Evolutionary conservation across 2,113 vertebrate genomes (phyloP), one percentile per base, ranked within the genome.

Genomic region (Lates calcarifer): DNA sequence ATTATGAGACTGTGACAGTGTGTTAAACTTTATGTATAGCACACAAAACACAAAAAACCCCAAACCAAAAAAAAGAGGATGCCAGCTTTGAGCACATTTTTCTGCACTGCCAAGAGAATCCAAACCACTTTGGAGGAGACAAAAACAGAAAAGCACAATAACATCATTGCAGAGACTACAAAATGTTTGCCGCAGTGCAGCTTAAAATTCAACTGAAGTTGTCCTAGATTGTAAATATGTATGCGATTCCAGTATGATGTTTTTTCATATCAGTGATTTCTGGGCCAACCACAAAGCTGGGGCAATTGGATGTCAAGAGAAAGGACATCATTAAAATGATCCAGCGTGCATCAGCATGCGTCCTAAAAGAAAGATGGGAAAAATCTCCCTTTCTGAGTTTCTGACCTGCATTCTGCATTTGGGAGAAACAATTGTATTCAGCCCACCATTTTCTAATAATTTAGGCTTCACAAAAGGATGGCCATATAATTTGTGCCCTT

Each of bases 401-500:
- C 28, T 84, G 77, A 84, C 81, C 79, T 73, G 72, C 68, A 81
- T 70, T 82, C 73, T 74, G 66, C 69, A 53, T 81, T 73, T 58
- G 66, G 65, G 75, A 74, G 81, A 80, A 82, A 64, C 55, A 6
- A 10, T 58, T 69, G 57, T 6, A 35, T 37, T 74, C 39, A 2
- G 24, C 10, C 6, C 18, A 18, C 15, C 1, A 2, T 61, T 75
- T 51, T 37, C 15, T 64, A 35, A 57, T 17, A 26, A 49, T 43
- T 62, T 55, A 20, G 39, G 6, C 56, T 41, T 51, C 22, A 51
- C 20, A 55, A 74, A 15, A 22, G 11, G 11, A 35, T 62, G 43
- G 49, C 13, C 14, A 53, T 11, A 37, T 22, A 41, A 55, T 61
- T 43, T 24, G 31, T 41, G 41, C 49, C 69, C 45, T 20, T 31